Base-by-base conservation (phyloP, 2,113 vertebrate species). In the Macquaria ambigua region DNA sequence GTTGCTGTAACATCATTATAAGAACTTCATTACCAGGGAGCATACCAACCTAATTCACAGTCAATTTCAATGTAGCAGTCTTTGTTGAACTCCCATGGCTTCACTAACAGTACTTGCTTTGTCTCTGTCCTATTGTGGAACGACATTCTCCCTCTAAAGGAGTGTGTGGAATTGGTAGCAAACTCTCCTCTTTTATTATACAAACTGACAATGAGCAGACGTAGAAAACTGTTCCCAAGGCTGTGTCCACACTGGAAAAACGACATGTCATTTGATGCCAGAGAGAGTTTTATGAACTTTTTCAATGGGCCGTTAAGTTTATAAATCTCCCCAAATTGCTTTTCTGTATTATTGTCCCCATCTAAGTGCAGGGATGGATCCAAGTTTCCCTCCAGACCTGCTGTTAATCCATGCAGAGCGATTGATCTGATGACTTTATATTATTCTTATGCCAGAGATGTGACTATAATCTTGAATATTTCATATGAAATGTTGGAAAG, bases 401-500 rank as follows among this genome's bases (percentile, higher is more conserved):
- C 37, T 55, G 67, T 46, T 48, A 56, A 64, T 55, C 74, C 34
- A 25, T 46, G 31, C 34, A 18, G n/a, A 25, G 23, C 20, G 25
- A 25, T 21, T 53, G 25, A 74, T 62, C 34, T 34, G 34, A 28
- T 74, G 70, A 74, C 50, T 68, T 16, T 21, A 41, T 69, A 8
- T 74, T 82, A 14, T 25, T 59, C 41, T 37, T 11, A 34, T 61
- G 52, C 31, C 52, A 23, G 52, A 56, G 50, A 68, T 58, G 43
- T 62, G 75, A 41, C 18, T 23, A 9, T 21, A 52, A 74, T 43
- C 34, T 53, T 77, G 62, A 68, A 68, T 53, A 78, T 68, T 77
- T 86, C 74, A 73, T 14, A 8, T 31, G 23, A 72, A 62, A 68
- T 68, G 23, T 76, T 46, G 75, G 59, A 52, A 39, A 62, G 69